Evolutionary conservation across 35 echinoderm and acorn worm genomes (phyloP).

Genomic region (Lytechinus pictus): DNA sequence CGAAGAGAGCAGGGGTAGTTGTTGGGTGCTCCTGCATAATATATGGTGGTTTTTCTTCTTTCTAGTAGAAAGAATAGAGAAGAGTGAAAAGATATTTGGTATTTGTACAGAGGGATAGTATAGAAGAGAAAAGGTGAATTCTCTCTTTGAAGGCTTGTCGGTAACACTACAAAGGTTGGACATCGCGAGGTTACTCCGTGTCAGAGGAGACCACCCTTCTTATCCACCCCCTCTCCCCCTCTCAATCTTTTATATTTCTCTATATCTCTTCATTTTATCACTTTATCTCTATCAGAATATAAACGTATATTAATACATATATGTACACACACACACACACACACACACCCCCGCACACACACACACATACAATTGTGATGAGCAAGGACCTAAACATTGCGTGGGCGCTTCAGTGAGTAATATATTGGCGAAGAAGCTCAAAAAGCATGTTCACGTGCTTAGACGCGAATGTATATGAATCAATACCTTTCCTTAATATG

Average conservation of each 20-base stretch:
- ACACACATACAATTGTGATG: no score
- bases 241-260: neutral
- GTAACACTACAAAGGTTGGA: slow-evolving; percentile 11
- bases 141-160: neutral
- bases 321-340: no score
- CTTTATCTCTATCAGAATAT: neutral
- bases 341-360: no score
- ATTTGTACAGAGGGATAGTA: neutral
- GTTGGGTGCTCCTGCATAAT: slow-evolving; percentile 7
- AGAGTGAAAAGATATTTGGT: slow-evolving; percentile 4
- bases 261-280: neutral
- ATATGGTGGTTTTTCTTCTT: neutral
- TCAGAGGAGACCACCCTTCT: slow-evolving; percentile 2
- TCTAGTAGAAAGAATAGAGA: neutral
- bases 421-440: no score
- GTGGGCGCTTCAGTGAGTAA: no score
- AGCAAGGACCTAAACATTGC: no score
- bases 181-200: slow-evolving; percentile 29
- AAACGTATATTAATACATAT: no score
- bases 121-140: neutral
- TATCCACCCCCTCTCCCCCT: neutral
- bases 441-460: no score
- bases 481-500: no score
- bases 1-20: neutral
- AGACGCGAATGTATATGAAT: no score